These are phyloP conservation scores for Amphilophus citrinellus DNA, from an alignment of 2,113 vertebrate genomes.

Conservation along the genomic window DNA sequence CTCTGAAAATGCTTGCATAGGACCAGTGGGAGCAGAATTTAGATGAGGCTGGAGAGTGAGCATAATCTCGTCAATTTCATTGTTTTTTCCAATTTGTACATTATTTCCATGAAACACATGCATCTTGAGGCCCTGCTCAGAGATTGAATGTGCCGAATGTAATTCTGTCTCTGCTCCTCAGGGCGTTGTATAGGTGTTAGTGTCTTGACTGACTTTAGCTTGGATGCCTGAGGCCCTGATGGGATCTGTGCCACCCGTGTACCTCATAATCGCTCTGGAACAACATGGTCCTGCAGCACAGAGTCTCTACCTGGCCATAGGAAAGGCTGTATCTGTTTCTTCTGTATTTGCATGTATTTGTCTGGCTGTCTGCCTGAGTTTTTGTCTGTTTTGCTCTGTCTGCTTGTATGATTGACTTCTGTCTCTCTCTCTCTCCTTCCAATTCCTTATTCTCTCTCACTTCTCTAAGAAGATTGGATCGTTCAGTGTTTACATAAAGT, in stretches of 20 bases:
- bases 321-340: background rate
- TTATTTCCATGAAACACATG: slow-evolving; percentile 61
- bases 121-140: slow-evolving; percentile 42
- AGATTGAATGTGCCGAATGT: slow-evolving; percentile 62
- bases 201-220: slow-evolving; percentile 67
- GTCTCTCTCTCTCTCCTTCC: slow-evolving; percentile 21
- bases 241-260: slow-evolving; percentile 63
- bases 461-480: slow-evolving; percentile 52
- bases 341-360: slow-evolving; percentile 28
- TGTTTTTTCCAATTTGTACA: slow-evolving; percentile 67
- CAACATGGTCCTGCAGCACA: slow-evolving; percentile 43
- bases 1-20: slow-evolving; percentile 44
- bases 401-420: slow-evolving; percentile 38
- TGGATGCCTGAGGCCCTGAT: slow-evolving; percentile 59
- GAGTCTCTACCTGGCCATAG: slow-evolving; percentile 33
- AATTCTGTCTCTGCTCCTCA: slow-evolving; percentile 57
- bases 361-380: slow-evolving; percentile 20
- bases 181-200: slow-evolving; percentile 54
- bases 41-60: slow-evolving; percentile 56
- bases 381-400: slow-evolving; percentile 19
- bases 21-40: slow-evolving; percentile 64
- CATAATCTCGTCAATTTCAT: slow-evolving; percentile 68
- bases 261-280: slow-evolving; percentile 64
- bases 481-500: slow-evolving; percentile 64
- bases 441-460: background rate